These are phyloP conservation scores for Mallotus villosus DNA, from an alignment of 2,797 vertebrate species.

Conservation along the genomic window DNA sequence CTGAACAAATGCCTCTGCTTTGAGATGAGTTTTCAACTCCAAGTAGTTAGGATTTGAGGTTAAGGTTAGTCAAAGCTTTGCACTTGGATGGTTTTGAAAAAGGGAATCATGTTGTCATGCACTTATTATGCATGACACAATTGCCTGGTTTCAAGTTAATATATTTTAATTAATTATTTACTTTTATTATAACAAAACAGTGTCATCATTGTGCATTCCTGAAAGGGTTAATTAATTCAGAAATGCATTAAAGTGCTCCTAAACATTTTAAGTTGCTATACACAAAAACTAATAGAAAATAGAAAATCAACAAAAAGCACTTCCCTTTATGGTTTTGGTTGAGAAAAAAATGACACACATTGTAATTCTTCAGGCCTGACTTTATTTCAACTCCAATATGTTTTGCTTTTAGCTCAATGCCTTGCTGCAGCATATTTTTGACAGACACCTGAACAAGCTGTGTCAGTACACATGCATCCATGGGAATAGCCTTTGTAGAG, in stretches of 20 bases:
- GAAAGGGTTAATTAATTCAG: no score
- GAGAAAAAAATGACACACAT: constrained; percentile 62
- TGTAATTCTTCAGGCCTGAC: constrained; percentile 61
- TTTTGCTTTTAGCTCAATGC: constrained; percentile 63
- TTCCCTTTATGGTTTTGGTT: constrained; percentile 29
- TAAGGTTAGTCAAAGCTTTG: background rate
- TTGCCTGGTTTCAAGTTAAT: background rate
- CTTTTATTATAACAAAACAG: no score
- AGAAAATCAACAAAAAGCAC: no score
- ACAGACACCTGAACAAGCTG: constrained; percentile 78
- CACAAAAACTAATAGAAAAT: background rate
- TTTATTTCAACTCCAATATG: constrained; percentile 75
- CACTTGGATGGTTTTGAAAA: background rate
- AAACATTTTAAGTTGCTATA: no score
- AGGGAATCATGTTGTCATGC: no score
- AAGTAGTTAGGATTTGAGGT: background rate
- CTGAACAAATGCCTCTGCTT: constrained; percentile 34
- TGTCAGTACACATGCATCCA: constrained; percentile 74
- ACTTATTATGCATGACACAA: no score
- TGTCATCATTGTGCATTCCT: no score
- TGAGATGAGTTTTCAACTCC: constrained; percentile 7
- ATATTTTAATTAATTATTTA: no score
- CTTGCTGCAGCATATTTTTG: constrained; percentile 64
- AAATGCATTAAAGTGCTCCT: no score
- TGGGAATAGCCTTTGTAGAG: constrained; percentile 79